phyloP scores from a whole-genome alignment of 2,888 invertebrate genomes.

The Sturmia bella region DNA sequence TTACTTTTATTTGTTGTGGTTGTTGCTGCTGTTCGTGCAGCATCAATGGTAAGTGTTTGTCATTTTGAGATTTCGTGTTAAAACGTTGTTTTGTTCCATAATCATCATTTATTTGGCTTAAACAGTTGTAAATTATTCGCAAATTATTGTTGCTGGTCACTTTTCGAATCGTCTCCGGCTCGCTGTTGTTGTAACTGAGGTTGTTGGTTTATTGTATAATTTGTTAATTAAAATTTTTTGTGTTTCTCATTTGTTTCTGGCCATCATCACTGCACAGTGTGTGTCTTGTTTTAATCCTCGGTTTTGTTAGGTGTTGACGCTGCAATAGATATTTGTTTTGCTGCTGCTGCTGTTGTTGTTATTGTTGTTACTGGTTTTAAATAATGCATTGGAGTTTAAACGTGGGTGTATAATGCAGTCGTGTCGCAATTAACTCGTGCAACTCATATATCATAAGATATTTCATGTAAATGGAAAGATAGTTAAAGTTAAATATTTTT shows the following conservation, averaged over 20 bases:
- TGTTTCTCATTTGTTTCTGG: constrained; percentile 31
- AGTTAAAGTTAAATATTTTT: not conserved
- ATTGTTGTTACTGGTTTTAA: not conserved
- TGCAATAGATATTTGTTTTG: constrained; percentile 26
- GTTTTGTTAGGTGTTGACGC: constrained; percentile 62
- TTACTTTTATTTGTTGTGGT: constrained; percentile 8
- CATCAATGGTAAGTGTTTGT: constrained; percentile 58
- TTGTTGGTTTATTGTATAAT: constrained; percentile 62
- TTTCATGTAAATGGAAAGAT: constrained; percentile 49
- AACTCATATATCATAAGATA: constrained; percentile 61
- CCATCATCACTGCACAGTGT: not conserved
- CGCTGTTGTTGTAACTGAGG: constrained; percentile 11
- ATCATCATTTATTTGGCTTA: constrained; percentile 69
- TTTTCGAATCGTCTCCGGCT: constrained; percentile 32
- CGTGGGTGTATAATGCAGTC: constrained; percentile 68
- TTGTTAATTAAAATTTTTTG: constrained; percentile 68
- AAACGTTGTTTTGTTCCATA: constrained; percentile 67
- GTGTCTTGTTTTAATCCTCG: constrained; percentile 16
- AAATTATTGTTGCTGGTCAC: constrained; percentile 51
- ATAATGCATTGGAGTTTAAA: constrained; percentile 42
- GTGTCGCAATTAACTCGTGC: constrained; percentile 47
- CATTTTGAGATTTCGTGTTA: constrained; percentile 48
- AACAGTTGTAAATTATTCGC: constrained; percentile 69
- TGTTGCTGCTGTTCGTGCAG: constrained; percentile 7
- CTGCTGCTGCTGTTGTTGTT: constrained; percentile 14